Conservation (phyloP, 2,797 vertebrate genomes). For the Hoplostethus mediterraneus region DNA sequence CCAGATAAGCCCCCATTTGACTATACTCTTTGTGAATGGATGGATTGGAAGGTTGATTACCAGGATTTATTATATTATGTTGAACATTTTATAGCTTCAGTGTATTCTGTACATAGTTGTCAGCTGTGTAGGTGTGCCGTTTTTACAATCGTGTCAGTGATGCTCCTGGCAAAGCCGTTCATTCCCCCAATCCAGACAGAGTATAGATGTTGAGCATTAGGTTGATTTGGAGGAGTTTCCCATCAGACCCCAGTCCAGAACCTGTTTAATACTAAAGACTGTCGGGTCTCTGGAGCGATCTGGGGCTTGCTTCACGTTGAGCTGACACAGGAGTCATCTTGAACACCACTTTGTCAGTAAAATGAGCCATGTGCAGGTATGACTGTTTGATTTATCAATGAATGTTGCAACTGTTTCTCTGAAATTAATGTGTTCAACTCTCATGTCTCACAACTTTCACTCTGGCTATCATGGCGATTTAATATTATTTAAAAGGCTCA, state of each 20-base stretch:
- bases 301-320: constrained; percentile 23
- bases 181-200: constrained; percentile 1
- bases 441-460: not conserved
- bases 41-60: constrained; percentile 2
- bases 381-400: constrained; percentile 24
- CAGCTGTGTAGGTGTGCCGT: too few relatives aligned
- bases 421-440: not conserved
- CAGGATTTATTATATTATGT: not conserved
- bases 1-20: constrained; percentile 70
- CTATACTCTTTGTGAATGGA: constrained; percentile 25
- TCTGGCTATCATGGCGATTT: not conserved
- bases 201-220: constrained; percentile 15
- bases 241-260: constrained; percentile 24
- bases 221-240: constrained; percentile 11
- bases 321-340: constrained; percentile 32
- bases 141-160: not conserved
- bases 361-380: constrained; percentile 34
- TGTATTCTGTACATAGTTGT: too few relatives aligned
- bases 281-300: constrained; percentile 14
- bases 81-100: too few relatives aligned
- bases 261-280: constrained; percentile 34
- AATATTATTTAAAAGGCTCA: not conserved
- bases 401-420: constrained; percentile 5
- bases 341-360: constrained; percentile 31
- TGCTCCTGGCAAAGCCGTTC: not conserved